phyloP scores from a whole-genome alignment of 2,888 invertebrate species.

The Acleris cristana region DNA sequence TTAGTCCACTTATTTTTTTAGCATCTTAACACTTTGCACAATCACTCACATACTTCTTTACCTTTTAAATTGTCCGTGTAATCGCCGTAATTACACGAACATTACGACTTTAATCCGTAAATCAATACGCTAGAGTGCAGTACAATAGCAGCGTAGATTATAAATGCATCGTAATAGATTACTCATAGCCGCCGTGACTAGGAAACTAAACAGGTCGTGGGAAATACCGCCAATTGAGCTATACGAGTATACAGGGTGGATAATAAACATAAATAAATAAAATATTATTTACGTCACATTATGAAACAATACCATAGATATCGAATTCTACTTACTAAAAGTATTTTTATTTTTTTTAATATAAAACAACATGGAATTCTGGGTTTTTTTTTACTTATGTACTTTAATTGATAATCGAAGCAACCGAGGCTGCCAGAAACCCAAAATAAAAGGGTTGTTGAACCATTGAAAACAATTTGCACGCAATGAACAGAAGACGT shows the following conservation, averaged over 20 bases:
- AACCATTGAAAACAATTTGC: too few species aligned
- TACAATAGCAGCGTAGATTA: constrained; percentile 4
- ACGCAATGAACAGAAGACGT: too few species aligned
- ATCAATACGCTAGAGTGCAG: background rate
- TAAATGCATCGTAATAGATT: constrained; percentile 34
- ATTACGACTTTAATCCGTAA: background rate
- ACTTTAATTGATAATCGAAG: too few species aligned
- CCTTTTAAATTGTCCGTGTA: background rate
- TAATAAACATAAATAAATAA: too few species aligned
- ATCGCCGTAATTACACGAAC: background rate
- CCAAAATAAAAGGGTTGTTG: too few species aligned
- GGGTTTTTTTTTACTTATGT: too few species aligned
- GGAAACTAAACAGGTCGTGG: constrained; percentile 41
- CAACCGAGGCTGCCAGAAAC: too few species aligned
- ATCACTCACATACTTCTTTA: background rate
- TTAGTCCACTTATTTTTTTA: too few species aligned
- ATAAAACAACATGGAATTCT: background rate
- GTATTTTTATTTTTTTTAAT: too few species aligned
- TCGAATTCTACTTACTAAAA: too few species aligned
- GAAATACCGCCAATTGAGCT: constrained; percentile 39
- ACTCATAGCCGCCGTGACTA: constrained; percentile 39
- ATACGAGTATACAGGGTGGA: background rate
- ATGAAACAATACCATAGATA: too few species aligned
- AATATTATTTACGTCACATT: too few species aligned
- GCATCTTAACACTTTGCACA: background rate